phyloP scores from a whole-genome alignment of 2,113 vertebrate species.

The Boulengeromyrus knoepffleri region DNA sequence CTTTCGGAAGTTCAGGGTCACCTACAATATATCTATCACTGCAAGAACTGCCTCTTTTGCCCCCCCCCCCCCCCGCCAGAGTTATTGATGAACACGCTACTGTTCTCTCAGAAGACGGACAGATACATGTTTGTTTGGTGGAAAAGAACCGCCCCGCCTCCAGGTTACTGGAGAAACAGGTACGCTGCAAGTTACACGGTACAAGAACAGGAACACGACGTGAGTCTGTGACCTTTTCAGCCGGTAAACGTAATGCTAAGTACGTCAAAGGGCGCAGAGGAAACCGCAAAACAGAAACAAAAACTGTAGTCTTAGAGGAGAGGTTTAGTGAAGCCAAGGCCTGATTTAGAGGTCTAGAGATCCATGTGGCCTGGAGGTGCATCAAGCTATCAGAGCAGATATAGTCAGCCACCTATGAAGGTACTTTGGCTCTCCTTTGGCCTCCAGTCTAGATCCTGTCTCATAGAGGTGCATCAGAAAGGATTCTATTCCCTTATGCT shows the following conservation, averaged over 20 bases:
- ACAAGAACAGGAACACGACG: background rate
- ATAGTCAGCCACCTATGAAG: constrained; percentile 14
- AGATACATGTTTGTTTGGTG: background rate
- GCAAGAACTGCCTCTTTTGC: background rate
- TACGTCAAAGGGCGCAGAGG: background rate
- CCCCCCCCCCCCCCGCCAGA: background rate
- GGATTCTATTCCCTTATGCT: constrained; percentile 27
- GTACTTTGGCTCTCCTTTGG: constrained; percentile 9
- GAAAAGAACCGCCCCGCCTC: background rate
- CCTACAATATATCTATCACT: background rate
- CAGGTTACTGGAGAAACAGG: background rate
- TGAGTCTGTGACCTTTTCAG: background rate
- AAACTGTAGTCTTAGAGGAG: background rate
- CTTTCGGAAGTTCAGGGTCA: background rate
- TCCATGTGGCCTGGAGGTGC: constrained; percentile 14
- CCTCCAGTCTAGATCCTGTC: constrained; percentile 13
- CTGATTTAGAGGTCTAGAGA: constrained; percentile 15
- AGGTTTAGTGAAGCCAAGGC: background rate
- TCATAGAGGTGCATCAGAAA: background rate
- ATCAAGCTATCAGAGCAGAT: constrained; percentile 21
- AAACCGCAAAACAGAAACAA: background rate
- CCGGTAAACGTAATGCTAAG: background rate
- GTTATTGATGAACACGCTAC: background rate
- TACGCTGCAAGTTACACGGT: background rate
- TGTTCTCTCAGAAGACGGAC: background rate